Conservation (phyloP, 2,797 vertebrate species). For the Neomorphus geoffroyi region DNA sequence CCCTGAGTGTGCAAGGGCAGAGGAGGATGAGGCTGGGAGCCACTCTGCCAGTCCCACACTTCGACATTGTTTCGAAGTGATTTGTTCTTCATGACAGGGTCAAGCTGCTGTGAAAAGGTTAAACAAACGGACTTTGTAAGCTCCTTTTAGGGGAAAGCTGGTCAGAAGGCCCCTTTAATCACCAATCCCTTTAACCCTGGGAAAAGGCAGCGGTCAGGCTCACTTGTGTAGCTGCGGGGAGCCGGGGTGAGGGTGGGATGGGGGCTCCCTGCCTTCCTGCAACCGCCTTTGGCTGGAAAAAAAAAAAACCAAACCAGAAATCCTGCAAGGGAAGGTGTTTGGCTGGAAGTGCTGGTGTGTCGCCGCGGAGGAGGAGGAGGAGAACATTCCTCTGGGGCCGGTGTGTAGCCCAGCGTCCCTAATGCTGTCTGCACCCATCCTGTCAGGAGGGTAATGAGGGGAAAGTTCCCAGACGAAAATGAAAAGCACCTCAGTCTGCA, state of each 20-base stretch:
- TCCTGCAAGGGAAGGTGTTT: not conserved
- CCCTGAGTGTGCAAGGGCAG: rapidly evolving
- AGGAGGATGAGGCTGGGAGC: not conserved
- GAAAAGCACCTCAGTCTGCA: constrained; percentile 34
- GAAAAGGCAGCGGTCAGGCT: constrained; percentile 50
- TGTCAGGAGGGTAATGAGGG: constrained; percentile 72
- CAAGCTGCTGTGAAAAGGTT: constrained; percentile 80
- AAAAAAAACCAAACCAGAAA: not conserved
- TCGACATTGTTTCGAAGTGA: constrained; percentile 64
- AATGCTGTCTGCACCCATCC: constrained; percentile 73
- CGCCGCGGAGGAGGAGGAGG: not conserved
- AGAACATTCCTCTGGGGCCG: constrained; percentile 62
- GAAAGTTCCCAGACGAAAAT: constrained; percentile 67
- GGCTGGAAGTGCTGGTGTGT: not conserved
- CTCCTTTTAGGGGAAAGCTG: constrained; percentile 69
- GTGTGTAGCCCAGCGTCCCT: constrained; percentile 71
- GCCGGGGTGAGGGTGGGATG: not conserved
- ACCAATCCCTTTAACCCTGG: constrained; percentile 43
- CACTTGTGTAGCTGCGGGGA: not conserved
- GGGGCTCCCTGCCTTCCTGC: not conserved
- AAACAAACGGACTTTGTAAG: constrained; percentile 78
- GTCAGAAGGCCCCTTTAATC: constrained; percentile 65
- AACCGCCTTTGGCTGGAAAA: not conserved
- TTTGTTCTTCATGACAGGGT: constrained; percentile 79
- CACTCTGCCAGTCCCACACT: not conserved